Conservation (phyloP, 2,113 vertebrate species). For the Mesitornis unicolor region DNA sequence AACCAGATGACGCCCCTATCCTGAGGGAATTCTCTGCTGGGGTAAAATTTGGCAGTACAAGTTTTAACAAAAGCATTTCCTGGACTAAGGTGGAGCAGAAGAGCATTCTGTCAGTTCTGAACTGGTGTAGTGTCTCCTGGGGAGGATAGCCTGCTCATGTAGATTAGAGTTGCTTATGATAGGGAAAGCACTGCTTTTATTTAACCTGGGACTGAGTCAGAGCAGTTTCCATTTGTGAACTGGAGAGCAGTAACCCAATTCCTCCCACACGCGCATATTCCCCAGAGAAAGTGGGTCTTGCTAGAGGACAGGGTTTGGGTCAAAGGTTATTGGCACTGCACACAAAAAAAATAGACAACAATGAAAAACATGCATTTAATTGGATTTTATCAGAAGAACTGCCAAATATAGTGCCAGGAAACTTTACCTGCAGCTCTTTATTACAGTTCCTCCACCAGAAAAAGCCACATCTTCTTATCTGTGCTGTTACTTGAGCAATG, state of each 20-base stretch:
- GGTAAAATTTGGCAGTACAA: background rate
- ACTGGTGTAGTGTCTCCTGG: background rate
- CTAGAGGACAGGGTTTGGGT: background rate
- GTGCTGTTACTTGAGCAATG: background rate
- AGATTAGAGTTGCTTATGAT: background rate
- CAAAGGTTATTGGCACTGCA: slow-evolving; percentile 8
- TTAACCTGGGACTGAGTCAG: slow-evolving; percentile 5
- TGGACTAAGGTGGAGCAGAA: background rate
- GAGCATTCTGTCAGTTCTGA: background rate
- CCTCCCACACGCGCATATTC: background rate
- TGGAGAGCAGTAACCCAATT: background rate
- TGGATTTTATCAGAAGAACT: slow-evolving; percentile 44
- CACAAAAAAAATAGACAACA: background rate
- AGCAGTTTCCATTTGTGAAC: background rate
- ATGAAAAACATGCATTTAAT: slow-evolving; percentile 20
- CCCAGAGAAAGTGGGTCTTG: background rate
- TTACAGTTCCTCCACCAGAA: background rate
- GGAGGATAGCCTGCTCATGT: background rate
- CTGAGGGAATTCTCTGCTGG: background rate
- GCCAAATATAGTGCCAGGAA: slow-evolving; percentile 7
- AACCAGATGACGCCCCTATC: background rate
- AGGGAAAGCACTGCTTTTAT: background rate
- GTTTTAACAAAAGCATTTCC: background rate
- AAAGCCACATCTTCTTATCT: slow-evolving; percentile 1
- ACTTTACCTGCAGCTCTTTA: slow-evolving; percentile 26